These are phyloP conservation scores for Drepana falcataria DNA, from an alignment of 2,888 invertebrate genomes.

Conservation along the genomic window DNA sequence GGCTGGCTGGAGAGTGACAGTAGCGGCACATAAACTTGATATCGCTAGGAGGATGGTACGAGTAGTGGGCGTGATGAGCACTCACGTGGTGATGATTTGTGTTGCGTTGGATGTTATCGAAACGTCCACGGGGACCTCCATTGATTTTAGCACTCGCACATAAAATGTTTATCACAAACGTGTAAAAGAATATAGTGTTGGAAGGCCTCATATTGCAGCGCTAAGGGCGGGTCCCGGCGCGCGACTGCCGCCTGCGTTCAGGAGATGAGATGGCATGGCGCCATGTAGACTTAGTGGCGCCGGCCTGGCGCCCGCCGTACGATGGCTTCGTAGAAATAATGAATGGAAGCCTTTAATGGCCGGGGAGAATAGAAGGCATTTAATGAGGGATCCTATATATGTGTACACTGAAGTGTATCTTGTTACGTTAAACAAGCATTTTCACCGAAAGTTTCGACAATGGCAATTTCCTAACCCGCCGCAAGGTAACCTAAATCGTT, in stretches of 20 bases:
- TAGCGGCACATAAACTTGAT: slow-evolving; percentile 54
- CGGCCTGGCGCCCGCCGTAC: slow-evolving; percentile 43
- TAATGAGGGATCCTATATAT: neutral
- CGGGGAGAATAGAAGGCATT: neutral
- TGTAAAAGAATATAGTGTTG: slow-evolving; percentile 28
- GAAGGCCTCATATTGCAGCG: slow-evolving; percentile 51
- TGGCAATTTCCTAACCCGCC: too few species aligned
- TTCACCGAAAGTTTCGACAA: too few species aligned
- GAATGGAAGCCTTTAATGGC: slow-evolving; percentile 3
- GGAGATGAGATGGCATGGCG: slow-evolving; percentile 49
- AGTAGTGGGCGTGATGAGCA: slow-evolving; percentile 52
- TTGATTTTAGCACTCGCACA: slow-evolving; percentile 41
- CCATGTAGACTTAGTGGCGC: slow-evolving; percentile 57
- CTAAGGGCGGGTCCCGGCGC: slow-evolving; percentile 50
- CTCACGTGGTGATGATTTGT: slow-evolving; percentile 39
- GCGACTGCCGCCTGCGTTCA: slow-evolving; percentile 53
- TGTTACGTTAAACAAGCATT: neutral
- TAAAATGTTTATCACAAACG: slow-evolving; percentile 24
- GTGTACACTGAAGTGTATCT: neutral
- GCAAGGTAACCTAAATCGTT: too few species aligned
- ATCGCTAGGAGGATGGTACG: slow-evolving; percentile 60
- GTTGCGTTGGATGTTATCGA: slow-evolving; percentile 9
- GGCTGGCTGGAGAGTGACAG: slow-evolving; percentile 44
- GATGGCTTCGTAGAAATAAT: slow-evolving; percentile 11
- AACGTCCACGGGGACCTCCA: slow-evolving; percentile 41